phyloP scores from a whole-genome alignment of 2,113 vertebrate genomes.

The Chaetura pelagica region DNA sequence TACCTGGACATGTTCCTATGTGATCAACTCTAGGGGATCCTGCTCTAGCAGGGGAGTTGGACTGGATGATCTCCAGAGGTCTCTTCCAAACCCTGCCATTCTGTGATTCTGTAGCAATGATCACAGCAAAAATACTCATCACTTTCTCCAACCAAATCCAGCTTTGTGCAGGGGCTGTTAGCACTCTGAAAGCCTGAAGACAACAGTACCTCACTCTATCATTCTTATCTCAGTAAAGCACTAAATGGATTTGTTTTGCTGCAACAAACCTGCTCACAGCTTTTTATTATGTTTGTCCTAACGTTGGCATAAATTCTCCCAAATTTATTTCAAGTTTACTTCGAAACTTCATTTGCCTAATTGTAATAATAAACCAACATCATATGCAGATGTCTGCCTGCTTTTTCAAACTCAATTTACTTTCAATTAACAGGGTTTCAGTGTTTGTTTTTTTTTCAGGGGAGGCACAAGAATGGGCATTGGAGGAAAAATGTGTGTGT shows the following conservation, averaged over 20 bases:
- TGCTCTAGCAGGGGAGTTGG: too few species aligned
- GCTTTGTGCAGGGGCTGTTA: not conserved
- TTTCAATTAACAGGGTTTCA: slow-evolving; percentile 63
- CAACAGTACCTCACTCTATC: not conserved
- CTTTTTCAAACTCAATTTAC: slow-evolving; percentile 58
- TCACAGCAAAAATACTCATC: not conserved
- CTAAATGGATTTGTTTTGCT: not conserved
- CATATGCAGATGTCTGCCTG: slow-evolving; percentile 54
- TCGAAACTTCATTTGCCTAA: slow-evolving; percentile 69
- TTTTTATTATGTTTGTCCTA: slow-evolving; percentile 36
- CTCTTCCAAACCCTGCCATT: too few species aligned
- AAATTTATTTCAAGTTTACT: slow-evolving; percentile 67
- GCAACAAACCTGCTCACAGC: not conserved
- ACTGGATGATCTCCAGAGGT: too few species aligned
- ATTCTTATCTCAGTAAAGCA: not conserved
- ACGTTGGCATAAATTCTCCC: slow-evolving; percentile 35
- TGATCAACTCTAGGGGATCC: too few species aligned
- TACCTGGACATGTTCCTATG: too few species aligned
- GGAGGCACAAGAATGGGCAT: not conserved
- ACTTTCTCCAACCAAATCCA: not conserved
- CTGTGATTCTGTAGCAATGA: not conserved
- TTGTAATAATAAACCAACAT: slow-evolving; percentile 65
- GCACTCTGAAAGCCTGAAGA: not conserved
- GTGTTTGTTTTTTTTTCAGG: not conserved
- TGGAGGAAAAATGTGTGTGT: not conserved